A percentile compares a stretch with the other conserved stretches of the same genome.
phyloP scores from a whole-genome alignment of 2,888 invertebrate genomes.

The Drosophila cognata region DNA sequence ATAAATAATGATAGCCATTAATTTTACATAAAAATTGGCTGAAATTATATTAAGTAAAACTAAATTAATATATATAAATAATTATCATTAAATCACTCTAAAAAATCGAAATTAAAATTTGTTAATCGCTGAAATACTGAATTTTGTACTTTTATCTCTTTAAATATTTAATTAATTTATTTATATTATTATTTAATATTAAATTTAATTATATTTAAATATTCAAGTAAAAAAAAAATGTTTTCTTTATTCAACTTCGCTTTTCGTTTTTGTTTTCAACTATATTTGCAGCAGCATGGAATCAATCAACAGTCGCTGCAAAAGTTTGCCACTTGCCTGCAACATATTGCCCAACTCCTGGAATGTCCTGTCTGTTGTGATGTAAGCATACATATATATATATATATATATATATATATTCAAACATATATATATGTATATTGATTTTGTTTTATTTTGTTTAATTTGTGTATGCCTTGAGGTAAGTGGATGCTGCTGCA shows the following conservation, averaged over 20 bases:
- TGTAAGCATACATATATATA: slow-evolving; percentile 72
- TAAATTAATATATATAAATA: not conserved
- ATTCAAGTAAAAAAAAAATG: not conserved
- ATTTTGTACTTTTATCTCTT: not conserved
- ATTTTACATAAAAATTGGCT: too few relatives aligned
- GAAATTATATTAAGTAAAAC: not conserved
- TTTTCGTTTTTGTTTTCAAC: slow-evolving; percentile 1
- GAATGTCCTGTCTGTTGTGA: slow-evolving; percentile 86
- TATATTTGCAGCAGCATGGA: slow-evolving; percentile 73
- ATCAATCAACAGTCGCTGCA: slow-evolving; percentile 85
- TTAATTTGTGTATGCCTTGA: slow-evolving; percentile 14
- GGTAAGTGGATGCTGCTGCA: slow-evolving; percentile 29
- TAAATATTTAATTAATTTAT: not conserved
- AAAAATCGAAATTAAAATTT: fast-evolving
- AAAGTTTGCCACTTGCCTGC: slow-evolving; percentile 85
- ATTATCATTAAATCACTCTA: too few relatives aligned
- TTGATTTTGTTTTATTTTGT: slow-evolving; percentile 4
- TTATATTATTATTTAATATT: too few relatives aligned
- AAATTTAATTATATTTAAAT: too few relatives aligned
- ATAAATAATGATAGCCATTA: too few relatives aligned
- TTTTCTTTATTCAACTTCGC: not conserved
- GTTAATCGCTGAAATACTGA: fast-evolving
- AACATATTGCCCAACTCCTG: slow-evolving; percentile 85
- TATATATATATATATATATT: not conserved
- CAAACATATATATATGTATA: not conserved